Base-by-base conservation (phyloP, 2,113 vertebrate genomes). In the Capra hircus region DNA sequence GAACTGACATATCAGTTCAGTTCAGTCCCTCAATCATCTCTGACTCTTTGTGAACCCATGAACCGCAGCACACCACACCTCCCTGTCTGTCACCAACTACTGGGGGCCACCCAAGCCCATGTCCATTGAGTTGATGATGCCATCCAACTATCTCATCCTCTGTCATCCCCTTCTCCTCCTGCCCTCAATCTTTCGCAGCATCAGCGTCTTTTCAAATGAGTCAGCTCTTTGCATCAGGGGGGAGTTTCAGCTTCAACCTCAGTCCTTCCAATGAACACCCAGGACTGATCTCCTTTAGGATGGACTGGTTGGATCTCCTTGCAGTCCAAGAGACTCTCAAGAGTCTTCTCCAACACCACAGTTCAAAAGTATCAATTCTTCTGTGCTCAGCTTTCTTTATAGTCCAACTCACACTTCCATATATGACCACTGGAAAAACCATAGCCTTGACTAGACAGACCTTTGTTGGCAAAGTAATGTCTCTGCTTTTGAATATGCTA, bases 71-170 rank as follows among this genome's bases (percentile, higher is more conserved):
- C 2, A 3, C 64, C 64, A 67, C 16, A 33, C 64, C 16, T 67
- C 64, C 33, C 8, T n/a, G 64, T 67, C 16, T 7, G n/a, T 67
- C 33, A 19, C 64, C 33, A 67, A 19, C 64, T 67, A 17, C 16
- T 0, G 0, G 33, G 4, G 33, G 4, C 16, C 33, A 67, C 33
- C 33, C 33, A 67, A 19, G 7, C 64, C 8, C 64, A 19, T n/a
- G 16, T n/a, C 33, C 64, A 67, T 67, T 5, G 16, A 67, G 64
- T 67, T 0, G 8, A 1, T 67, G 64, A 67, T 67, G 64, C 64
- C 64, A 67, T n/a, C 64, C 64, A 67, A 10, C 33, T 16, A 9
- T 67, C 33, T 67, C 16, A 67, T 67, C 33, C 16, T 67, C 64
- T n/a, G 64, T 67, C 4, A 0, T 67, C 64, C 64, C 16, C 33